These are phyloP conservation scores for Pseudopodoces humilis DNA, from an alignment of 2,113 vertebrate genomes.

Conservation along the genomic window DNA sequence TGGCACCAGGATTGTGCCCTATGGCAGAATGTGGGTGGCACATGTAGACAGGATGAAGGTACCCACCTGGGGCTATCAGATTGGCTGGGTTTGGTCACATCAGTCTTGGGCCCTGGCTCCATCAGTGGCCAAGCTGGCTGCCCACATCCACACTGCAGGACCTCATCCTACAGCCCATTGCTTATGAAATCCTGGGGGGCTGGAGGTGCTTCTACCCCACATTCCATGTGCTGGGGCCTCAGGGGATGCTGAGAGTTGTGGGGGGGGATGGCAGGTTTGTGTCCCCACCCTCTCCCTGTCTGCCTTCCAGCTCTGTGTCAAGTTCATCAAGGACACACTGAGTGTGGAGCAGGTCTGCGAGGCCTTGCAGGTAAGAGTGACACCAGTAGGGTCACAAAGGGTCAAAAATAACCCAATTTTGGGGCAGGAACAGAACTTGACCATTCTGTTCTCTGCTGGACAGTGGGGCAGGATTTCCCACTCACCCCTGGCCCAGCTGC, in stretches of 20 bases:
- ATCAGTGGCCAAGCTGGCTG: neutral
- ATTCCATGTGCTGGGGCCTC: neutral
- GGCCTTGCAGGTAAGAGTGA: constrained; percentile 77
- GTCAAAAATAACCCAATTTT: neutral
- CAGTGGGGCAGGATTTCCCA: neutral
- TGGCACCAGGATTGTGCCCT: neutral
- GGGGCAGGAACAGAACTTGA: neutral
- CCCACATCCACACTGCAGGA: neutral
- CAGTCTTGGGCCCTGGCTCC: neutral
- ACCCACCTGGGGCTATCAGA: neutral
- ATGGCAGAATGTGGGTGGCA: neutral
- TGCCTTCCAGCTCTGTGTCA: constrained; percentile 72
- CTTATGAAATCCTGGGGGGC: neutral
- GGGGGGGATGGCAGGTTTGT: neutral
- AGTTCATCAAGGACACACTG: constrained; percentile 75
- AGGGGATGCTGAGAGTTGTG: neutral
- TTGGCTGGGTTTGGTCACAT: neutral
- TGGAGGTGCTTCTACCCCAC: neutral
- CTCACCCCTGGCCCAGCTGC: neutral
- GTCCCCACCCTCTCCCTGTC: neutral
- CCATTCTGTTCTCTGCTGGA: neutral
- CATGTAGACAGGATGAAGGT: neutral
- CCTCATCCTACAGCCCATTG: neutral
- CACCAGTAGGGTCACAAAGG: neutral
- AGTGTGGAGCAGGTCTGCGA: constrained; percentile 78